Conservation (phyloP, 2,797 vertebrate genomes). For the Taenioides sp. region DNA sequence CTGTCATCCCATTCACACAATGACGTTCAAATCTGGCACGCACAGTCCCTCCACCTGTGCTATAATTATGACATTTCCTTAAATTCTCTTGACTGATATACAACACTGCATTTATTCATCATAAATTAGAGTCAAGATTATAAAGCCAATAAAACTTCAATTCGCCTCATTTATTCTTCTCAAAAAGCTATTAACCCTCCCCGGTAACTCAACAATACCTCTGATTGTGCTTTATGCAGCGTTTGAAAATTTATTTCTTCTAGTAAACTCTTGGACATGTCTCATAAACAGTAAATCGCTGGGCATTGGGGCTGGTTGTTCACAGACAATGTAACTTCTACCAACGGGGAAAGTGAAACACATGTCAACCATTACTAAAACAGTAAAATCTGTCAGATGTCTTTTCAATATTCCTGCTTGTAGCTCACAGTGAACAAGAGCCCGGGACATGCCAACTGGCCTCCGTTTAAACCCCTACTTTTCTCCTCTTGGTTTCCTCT, state of each 20-base stretch:
- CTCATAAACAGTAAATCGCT: slow-evolving; percentile 28
- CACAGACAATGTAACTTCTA: slow-evolving; percentile 19
- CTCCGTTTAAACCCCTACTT: slow-evolving; percentile 14
- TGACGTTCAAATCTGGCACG: background rate
- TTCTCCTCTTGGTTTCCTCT: slow-evolving; percentile 28
- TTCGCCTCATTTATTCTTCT: slow-evolving; percentile 2
- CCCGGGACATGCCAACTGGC: slow-evolving; percentile 29
- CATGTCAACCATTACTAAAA: slow-evolving; percentile 39
- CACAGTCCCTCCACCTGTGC: background rate
- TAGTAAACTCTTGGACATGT: slow-evolving; percentile 4
- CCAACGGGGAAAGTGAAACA: slow-evolving; percentile 38
- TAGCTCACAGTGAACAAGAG: slow-evolving; percentile 13
- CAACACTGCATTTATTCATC: background rate
- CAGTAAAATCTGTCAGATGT: slow-evolving; percentile 23
- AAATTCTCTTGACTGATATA: background rate
- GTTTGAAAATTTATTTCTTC: slow-evolving; percentile 7
- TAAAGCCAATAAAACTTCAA: slow-evolving; percentile 5
- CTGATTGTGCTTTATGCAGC: slow-evolving; percentile 5
- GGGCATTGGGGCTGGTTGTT: background rate
- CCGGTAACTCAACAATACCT: slow-evolving; percentile 2
- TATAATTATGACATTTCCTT: background rate
- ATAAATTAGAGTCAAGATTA: background rate
- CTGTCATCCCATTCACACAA: background rate
- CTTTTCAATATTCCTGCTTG: slow-evolving; percentile 13
- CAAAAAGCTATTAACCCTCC: background rate